phyloP scores from a whole-genome alignment of 2,888 invertebrate genomes.

The Keiferia lycopersicella region DNA sequence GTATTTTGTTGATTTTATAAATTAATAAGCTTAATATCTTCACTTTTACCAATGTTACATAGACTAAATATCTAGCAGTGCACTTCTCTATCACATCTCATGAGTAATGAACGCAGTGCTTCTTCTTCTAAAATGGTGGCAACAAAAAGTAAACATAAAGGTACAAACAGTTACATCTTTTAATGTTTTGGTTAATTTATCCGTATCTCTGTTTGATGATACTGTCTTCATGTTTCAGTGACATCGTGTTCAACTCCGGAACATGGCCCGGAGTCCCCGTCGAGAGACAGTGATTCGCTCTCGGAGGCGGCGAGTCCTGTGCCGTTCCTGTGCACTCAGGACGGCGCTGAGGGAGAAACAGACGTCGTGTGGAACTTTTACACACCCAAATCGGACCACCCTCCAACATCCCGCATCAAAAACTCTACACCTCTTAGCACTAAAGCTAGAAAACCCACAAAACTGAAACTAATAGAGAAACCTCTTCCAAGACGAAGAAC shows the following conservation, averaged over 20 bases:
- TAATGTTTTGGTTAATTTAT: neutral
- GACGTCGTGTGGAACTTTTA: slow-evolving; percentile 79
- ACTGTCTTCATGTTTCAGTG: slow-evolving; percentile 52
- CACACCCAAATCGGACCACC: slow-evolving; percentile 68
- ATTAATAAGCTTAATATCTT: neutral
- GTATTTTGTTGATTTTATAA: neutral
- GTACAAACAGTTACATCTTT: slow-evolving; percentile 34
- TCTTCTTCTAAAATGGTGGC: slow-evolving; percentile 59
- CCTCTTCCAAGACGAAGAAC: slow-evolving; percentile 58
- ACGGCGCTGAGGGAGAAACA: slow-evolving; percentile 73
- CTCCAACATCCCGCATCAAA: slow-evolving; percentile 49
- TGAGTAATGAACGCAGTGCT: slow-evolving; percentile 47
- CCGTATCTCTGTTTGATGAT: neutral
- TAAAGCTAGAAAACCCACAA: slow-evolving; percentile 54
- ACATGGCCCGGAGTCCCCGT: slow-evolving; percentile 62
- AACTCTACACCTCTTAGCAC: slow-evolving; percentile 69
- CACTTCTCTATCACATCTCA: slow-evolving; percentile 35
- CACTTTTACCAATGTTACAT: neutral
- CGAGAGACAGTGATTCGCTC: slow-evolving; percentile 69
- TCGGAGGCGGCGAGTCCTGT: slow-evolving; percentile 74
- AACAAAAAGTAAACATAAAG: slow-evolving; percentile 60
- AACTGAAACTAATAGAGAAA: slow-evolving; percentile 58
- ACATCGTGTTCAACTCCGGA: slow-evolving; percentile 71
- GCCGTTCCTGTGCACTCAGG: slow-evolving; percentile 75
- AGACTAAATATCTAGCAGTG: neutral